Conservation (phyloP, 2,888 invertebrate species). For the Argyresthia albistria region DNA sequence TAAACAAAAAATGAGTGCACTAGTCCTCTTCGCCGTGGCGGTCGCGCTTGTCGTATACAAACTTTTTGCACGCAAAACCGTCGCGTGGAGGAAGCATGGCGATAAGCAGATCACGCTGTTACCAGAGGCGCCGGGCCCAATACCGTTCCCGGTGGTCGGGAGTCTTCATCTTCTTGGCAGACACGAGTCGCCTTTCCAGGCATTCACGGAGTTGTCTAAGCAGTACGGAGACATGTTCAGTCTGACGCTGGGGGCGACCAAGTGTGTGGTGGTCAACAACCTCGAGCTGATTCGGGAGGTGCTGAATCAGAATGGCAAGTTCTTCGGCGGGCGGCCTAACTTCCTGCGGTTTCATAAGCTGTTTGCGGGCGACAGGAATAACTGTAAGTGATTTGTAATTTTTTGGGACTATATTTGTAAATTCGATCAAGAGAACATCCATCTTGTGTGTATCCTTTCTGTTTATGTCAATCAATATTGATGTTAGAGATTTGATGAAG, state of each 20-base stretch:
- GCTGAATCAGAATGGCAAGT: constrained; percentile 83
- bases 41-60: constrained; percentile 38
- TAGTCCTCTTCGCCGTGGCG: constrained; percentile 27
- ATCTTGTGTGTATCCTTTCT: no score
- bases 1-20: constrained; percentile 54
- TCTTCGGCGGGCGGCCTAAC: constrained; percentile 87
- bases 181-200: constrained; percentile 78
- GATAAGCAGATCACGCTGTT: constrained; percentile 24
- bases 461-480: no score
- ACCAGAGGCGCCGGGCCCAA: constrained; percentile 76
- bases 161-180: constrained; percentile 78
- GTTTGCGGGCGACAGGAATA: constrained; percentile 88
- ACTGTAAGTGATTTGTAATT: constrained; percentile 81
- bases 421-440: no score
- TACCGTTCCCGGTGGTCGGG: constrained; percentile 77
- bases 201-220: constrained; percentile 78
- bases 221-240: constrained; percentile 82
- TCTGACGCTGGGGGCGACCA: constrained; percentile 76
- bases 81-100: constrained; percentile 26
- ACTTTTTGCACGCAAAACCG: constrained; percentile 31
- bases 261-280: constrained; percentile 83
- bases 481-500: no score
- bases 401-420: no score
- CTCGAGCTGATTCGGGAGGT: constrained; percentile 81
- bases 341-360: constrained; percentile 85